Conservation (phyloP, 2,797 vertebrate genomes). For the Monodelphis domestica region DNA sequence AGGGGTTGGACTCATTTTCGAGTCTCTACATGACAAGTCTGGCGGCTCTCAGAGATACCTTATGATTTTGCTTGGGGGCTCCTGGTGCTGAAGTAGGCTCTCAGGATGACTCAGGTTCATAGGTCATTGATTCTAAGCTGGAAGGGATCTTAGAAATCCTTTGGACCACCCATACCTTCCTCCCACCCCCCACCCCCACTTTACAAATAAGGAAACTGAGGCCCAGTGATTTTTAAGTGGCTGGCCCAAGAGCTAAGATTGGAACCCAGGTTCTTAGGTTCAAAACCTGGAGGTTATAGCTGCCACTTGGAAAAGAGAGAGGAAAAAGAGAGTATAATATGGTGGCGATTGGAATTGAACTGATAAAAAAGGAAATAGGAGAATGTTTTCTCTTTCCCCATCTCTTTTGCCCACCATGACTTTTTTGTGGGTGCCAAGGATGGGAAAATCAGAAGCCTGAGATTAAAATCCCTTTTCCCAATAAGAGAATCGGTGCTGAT, state of each 20-base stretch:
- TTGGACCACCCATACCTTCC: neutral
- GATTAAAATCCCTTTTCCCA: neutral
- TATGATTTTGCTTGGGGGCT: slow-evolving; percentile 31
- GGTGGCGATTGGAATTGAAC: neutral
- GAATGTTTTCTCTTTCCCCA: neutral
- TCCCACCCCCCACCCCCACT: neutral
- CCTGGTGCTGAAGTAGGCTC: slow-evolving; percentile 47
- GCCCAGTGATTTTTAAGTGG: neutral
- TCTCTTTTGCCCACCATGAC: neutral
- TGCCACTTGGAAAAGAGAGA: slow-evolving; percentile 35
- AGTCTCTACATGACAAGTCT: slow-evolving; percentile 56
- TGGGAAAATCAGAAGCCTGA: neutral
- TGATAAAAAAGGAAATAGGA: slow-evolving; percentile 4
- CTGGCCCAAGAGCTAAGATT: neutral
- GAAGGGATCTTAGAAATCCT: neutral
- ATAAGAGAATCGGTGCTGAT: neutral
- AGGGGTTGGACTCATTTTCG: slow-evolving; percentile 49
- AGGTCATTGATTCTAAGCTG: neutral
- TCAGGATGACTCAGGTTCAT: slow-evolving; percentile 28
- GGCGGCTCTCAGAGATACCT: slow-evolving; percentile 29
- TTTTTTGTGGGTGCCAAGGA: neutral
- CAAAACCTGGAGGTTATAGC: neutral
- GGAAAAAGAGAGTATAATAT: neutral
- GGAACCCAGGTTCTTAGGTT: neutral
- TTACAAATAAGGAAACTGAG: neutral